A percentile compares a stretch with the other conserved stretches of the same genome.
phyloP scores from a whole-genome alignment of 2,888 invertebrate genomes.

The Caenorhabditis virilis region DNA sequence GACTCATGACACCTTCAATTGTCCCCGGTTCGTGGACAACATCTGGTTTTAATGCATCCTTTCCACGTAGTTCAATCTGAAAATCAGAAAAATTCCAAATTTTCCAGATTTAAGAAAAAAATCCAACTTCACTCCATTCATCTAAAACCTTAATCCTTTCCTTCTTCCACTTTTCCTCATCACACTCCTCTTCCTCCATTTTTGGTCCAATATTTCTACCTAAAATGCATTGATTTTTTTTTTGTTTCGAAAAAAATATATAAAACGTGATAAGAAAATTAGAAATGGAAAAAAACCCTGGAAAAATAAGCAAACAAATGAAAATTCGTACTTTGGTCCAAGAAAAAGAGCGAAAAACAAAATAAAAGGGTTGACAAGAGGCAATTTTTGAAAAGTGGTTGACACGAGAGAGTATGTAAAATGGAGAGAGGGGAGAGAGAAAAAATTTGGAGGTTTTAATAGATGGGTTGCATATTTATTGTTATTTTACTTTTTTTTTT shows the following conservation, averaged over 20 bases:
- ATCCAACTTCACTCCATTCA: conserved; percentile 47
- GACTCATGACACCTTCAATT: background rate
- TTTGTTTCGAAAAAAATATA: background rate
- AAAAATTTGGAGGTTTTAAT: background rate
- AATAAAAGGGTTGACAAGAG: conserved; percentile 1
- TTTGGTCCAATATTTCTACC: no score
- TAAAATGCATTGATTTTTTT: no score
- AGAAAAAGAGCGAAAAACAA: background rate
- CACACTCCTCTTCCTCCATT: conserved; percentile 31
- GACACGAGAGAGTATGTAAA: conserved; percentile 3
- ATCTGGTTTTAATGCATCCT: conserved; percentile 20
- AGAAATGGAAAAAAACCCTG: background rate
- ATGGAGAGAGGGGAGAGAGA: background rate
- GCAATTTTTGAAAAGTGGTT: no score
- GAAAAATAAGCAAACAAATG: background rate
- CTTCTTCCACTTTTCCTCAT: conserved; percentile 30
- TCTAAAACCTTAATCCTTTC: conserved; percentile 40
- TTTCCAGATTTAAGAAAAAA: background rate
- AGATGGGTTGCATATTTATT: background rate
- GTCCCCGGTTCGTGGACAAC: conserved; percentile 20
- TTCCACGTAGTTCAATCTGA: conserved; percentile 36
- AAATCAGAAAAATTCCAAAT: conserved; percentile 1
- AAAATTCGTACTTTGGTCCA: background rate
- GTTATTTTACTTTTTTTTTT: background rate
- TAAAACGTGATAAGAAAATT: background rate